Conservation (phyloP, 2,797 vertebrate genomes). For the Amniataba percoides region DNA sequence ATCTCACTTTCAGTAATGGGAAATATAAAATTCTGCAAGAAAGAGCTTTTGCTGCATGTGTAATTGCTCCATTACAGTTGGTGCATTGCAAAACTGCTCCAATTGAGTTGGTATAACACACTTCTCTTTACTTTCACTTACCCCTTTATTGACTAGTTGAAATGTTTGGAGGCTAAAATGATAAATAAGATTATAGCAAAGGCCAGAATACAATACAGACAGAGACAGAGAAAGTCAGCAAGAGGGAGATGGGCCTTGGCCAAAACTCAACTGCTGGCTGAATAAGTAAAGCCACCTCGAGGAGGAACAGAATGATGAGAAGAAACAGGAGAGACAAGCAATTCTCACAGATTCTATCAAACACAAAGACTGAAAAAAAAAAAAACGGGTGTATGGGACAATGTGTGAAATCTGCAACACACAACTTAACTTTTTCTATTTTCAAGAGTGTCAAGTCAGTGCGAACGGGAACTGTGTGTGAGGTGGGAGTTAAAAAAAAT, state of each 20-base stretch:
- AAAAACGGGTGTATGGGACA: conserved; percentile 7
- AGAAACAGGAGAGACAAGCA: conserved; percentile 42
- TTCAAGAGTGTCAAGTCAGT: conserved; percentile 21
- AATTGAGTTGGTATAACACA: neutral
- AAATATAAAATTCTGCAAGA: neutral
- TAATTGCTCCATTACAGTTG: neutral
- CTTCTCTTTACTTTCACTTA: too few species aligned
- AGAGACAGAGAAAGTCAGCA: conserved; percentile 1
- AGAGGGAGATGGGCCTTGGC: conserved; percentile 28
- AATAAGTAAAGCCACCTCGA: conserved; percentile 68
- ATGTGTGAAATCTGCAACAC: conserved; percentile 9
- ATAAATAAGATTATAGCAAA: conserved; percentile 9
- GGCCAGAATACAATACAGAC: conserved; percentile 12
- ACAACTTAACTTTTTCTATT: conserved; percentile 6
- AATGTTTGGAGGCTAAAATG: conserved; percentile 28
- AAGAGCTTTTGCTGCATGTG: neutral
- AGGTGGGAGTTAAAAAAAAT: conserved; percentile 1
- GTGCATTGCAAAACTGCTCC: conserved; percentile 1
- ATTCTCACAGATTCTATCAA: conserved; percentile 57
- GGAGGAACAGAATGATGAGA: conserved; percentile 59
- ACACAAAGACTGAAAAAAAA: conserved; percentile 20
- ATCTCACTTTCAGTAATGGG: neutral
- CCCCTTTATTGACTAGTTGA: conserved; percentile 16
- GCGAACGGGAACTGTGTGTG: conserved; percentile 1
- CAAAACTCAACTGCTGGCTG: conserved; percentile 68